Evolutionary conservation across 2,888 invertebrate species (phyloP).

Genomic region (Tipula vernalis): DNA sequence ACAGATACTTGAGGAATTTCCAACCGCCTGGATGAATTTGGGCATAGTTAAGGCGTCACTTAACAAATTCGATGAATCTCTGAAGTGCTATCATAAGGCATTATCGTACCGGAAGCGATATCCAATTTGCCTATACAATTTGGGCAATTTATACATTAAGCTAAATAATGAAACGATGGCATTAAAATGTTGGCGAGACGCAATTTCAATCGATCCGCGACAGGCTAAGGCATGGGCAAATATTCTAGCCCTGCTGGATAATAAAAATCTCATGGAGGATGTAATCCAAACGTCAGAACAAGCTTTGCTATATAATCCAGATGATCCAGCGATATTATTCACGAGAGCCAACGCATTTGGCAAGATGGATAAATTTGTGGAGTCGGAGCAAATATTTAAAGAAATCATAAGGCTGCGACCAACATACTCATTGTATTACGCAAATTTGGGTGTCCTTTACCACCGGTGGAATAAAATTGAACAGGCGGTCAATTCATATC

Average conservation of each 20-base stretch:
- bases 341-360: conserved; percentile 82
- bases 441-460: conserved; percentile 87
- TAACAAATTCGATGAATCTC: conserved; percentile 56
- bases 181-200: conserved; percentile 66
- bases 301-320: conserved; percentile 57
- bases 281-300: conserved; percentile 57
- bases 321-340: conserved; percentile 68
- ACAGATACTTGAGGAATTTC: conserved; percentile 57
- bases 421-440: conserved; percentile 66
- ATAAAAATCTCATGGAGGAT: conserved; percentile 53
- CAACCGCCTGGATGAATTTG: conserved; percentile 97
- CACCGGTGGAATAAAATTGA: conserved; percentile 76
- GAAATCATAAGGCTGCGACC: conserved; percentile 57
- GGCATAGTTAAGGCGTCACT: conserved; percentile 78
- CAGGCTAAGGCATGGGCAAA: conserved; percentile 90
- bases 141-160: conserved; percentile 87
- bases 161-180: conserved; percentile 61
- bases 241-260: conserved; percentile 71
- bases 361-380: conserved; percentile 59
- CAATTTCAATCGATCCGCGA: conserved; percentile 60
- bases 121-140: conserved; percentile 87
- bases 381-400: conserved; percentile 72
- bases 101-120: conserved; percentile 63
- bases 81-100: conserved; percentile 68
- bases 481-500: conserved; percentile 62